phyloP scores from a whole-genome alignment of 2,113 vertebrate genomes.

The Solea solea region DNA sequence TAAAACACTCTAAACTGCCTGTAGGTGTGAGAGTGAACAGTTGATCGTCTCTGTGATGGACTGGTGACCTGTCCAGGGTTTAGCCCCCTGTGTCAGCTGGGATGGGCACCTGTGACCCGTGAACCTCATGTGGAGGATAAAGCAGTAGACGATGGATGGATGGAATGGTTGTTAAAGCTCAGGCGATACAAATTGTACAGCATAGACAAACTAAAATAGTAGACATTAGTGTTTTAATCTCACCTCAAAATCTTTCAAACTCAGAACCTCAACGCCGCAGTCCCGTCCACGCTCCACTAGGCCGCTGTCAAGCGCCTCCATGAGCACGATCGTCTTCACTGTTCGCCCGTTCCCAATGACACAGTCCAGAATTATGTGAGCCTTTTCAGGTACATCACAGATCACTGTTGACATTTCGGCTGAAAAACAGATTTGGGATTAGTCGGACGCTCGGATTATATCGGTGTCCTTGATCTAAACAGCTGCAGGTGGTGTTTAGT shows the following conservation, averaged over 20 bases:
- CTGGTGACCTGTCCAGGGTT: too few species aligned
- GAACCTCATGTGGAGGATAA: too few species aligned
- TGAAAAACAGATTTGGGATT: conserved; percentile 55
- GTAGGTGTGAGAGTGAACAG: too few species aligned
- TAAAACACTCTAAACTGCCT: too few species aligned
- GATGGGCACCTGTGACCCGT: too few species aligned
- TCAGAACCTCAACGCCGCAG: conserved; percentile 86
- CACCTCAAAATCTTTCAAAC: conserved; percentile 89
- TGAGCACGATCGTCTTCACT: conserved; percentile 87
- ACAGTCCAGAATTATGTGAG: conserved; percentile 82
- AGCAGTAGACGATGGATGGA: too few species aligned
- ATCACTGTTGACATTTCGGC: conserved; percentile 89
- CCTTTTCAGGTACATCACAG: conserved; percentile 91
- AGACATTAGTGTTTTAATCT: conserved; percentile 25
- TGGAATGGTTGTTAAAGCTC: not conserved
- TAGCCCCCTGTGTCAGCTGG: too few species aligned
- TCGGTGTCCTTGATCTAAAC: not conserved
- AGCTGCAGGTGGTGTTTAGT: not conserved
- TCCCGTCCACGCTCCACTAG: conserved; percentile 84
- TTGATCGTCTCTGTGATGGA: too few species aligned
- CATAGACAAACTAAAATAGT: not conserved
- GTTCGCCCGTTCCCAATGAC: conserved; percentile 79
- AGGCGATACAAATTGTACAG: not conserved
- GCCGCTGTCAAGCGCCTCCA: conserved; percentile 85
- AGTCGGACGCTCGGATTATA: not conserved